Conservation (phyloP, 2,888 invertebrate species). For the Geophilus truncorum region DNA sequence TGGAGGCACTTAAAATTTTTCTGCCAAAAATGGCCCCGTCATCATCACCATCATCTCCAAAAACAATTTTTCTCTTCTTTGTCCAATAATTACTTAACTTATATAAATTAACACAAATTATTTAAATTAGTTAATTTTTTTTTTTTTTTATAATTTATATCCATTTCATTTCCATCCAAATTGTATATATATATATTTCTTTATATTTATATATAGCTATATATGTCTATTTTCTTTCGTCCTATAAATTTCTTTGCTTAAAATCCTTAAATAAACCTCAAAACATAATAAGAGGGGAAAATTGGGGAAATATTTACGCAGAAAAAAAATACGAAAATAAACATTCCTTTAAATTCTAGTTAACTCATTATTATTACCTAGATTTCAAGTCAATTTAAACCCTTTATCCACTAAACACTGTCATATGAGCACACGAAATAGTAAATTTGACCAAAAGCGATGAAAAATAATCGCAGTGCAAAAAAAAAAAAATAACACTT, state of each 20-base stretch:
- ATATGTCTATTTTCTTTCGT: background rate
- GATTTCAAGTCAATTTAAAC: background rate
- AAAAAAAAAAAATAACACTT: background rate
- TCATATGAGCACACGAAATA: background rate
- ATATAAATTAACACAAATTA: background rate
- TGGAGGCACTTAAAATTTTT: background rate
- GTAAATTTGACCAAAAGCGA: background rate
- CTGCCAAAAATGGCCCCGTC: background rate
- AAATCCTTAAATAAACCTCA: background rate
- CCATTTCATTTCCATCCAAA: background rate
- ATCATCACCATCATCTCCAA: background rate
- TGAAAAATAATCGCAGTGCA: background rate
- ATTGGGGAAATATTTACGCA: background rate
- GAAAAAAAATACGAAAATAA: background rate
- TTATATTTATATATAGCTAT: background rate
- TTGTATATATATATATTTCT: constrained; percentile 1
- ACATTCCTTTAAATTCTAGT: background rate
- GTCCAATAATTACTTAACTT: background rate
- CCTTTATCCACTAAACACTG: constrained; percentile 4
- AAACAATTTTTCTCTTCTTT: too few relatives aligned
- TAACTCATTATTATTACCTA: background rate
- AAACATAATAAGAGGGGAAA: background rate
- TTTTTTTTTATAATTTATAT: background rate
- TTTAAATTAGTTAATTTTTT: background rate
- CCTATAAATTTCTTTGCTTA: background rate